Evolutionary conservation across 1,140 invertebrate genomes (phyloP), one percentile per base, ranked within the genome.

Genomic region (Luehdorfia chinensis): DNA sequence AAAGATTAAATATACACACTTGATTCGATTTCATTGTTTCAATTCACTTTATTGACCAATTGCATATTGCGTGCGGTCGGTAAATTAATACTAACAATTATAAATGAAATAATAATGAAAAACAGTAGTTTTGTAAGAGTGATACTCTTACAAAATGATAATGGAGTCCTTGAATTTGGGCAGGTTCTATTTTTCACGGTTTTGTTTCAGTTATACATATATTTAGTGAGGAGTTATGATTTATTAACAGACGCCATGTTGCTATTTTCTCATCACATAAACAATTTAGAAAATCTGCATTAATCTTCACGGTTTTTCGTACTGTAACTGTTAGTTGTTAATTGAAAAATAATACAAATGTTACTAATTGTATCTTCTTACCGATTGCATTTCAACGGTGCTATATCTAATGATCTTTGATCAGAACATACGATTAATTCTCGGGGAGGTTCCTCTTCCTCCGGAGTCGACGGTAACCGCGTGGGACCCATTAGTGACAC

Each of bases 391-490:
- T 58, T 70, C 15, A 45, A n/a, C 13, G 47, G 28, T 9, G 45
- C 27, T 28, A 39, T 31, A 34, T 72, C 65, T 16, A 62, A 58
- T n/a, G n/a, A n/a, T 61, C 77, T 77, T n/a, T 51, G 47, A 6
- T 66, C 66, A 7, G 46, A 19, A 16, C 39, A 13, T 16, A 39
- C 12, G 30, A 56, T 30, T 5, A 65, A 33, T n/a, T 78, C 66
- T 25, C 60, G 62, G 37, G 69, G 59, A 36, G 60, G 56, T 37
- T 84, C 75, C 41, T 84, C 75, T 11, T 84, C 79, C 52, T 84
- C 81, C 2, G 77, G 79, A 5, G 79, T 81, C 39, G 67, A 53
- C 11, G 81, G 77, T 41, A 85, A 66, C 58, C 79, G 74, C 33
- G 77, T 84, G 21, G 74, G 81, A 31, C 79, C 81, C 81, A 85